These are phyloP conservation scores for Eolophus roseicapilla DNA, from an alignment of 2,113 vertebrate genomes.

Conservation along the genomic window DNA sequence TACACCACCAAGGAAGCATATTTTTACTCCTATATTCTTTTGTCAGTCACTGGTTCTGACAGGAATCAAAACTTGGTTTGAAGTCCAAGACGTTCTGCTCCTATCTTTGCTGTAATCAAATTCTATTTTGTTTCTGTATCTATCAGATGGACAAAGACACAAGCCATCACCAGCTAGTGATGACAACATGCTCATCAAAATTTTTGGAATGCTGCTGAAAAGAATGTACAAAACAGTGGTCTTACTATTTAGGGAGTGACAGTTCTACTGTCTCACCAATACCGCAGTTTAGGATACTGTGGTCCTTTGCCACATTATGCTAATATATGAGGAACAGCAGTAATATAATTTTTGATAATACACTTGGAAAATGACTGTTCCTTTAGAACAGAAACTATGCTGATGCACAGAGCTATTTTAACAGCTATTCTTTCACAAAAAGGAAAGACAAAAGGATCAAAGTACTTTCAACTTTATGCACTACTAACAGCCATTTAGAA, in stretches of 20 bases:
- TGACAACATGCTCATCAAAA: not conserved
- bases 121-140: not conserved
- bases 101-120: not conserved
- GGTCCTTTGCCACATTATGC: not conserved
- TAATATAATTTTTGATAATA: not conserved
- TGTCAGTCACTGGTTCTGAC: not conserved
- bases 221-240: not conserved
- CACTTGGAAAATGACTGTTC: not conserved
- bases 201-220: not conserved
- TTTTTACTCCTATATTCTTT: not conserved
- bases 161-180: not conserved
- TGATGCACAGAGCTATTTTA: not conserved
- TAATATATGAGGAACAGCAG: fast-evolving
- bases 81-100: not conserved
- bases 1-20: not conserved
- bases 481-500: not conserved
- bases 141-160: not conserved
- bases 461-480: not conserved
- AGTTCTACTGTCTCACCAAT: not conserved
- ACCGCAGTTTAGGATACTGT: too few species aligned
- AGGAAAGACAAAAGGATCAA: not conserved
- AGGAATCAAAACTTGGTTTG: not conserved
- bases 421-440: not conserved
- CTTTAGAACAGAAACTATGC: not conserved
- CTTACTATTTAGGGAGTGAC: not conserved